Percentiles rank a stretch among this genome's conserved stretches.
Conservation (phyloP, 2,888 invertebrate species). For the Agriopis aurantiaria region DNA sequence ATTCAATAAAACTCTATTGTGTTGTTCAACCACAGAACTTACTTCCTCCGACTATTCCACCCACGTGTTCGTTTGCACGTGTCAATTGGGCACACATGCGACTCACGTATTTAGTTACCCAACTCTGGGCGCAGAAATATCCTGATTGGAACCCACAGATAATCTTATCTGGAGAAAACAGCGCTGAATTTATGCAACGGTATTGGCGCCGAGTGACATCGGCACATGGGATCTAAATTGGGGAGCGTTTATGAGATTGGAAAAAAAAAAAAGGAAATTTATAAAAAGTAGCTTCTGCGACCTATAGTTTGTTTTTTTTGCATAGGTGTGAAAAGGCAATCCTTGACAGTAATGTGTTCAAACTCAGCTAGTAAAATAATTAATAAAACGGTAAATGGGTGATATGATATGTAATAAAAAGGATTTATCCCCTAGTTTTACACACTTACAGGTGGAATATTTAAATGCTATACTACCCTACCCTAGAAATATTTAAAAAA, state of each 20-base stretch:
- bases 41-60: conserved; percentile 63
- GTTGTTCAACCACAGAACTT: conserved; percentile 41
- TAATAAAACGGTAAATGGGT: no score
- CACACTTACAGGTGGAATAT: no score
- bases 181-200: conserved; percentile 42
- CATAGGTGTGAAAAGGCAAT: no score
- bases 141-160: conserved; percentile 57
- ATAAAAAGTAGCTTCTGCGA: neutral
- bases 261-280: neutral
- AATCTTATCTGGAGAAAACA: conserved; percentile 43
- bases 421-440: no score
- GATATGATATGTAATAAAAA: no score
- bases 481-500: no score
- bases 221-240: conserved; percentile 30
- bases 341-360: no score
- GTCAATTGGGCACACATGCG: conserved; percentile 75
- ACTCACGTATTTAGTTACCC: conserved; percentile 78
- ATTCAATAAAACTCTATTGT: conserved; percentile 46
- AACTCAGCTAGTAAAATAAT: no score
- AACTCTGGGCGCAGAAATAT: conserved; percentile 67
- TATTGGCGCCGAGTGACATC: conserved; percentile 31
- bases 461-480: no score
- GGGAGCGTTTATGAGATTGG: conserved; percentile 19
- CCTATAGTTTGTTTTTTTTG: no score
- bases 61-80: conserved; percentile 71